Evolutionary conservation across 2,113 vertebrate species (phyloP).

Genomic region (Zosterops borbonicus): DNA sequence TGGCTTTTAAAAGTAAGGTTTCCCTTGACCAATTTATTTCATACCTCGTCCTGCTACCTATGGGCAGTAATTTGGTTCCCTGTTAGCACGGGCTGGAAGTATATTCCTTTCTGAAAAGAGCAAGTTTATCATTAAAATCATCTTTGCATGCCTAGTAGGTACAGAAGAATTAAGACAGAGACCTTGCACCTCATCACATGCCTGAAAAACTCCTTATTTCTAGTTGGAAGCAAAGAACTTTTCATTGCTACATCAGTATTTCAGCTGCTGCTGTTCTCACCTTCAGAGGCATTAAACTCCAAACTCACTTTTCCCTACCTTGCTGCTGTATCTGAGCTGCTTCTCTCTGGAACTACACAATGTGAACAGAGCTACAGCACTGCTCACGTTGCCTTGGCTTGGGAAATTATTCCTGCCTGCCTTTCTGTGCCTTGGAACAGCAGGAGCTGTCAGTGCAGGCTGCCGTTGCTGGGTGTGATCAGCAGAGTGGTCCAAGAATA

Average conservation of each 20-base stretch:
- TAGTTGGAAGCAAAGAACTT: background rate
- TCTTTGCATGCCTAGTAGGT: background rate
- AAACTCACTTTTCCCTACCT: background rate
- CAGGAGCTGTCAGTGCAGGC: background rate
- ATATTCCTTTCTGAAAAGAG: background rate
- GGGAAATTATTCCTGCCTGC: background rate
- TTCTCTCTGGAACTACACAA: background rate
- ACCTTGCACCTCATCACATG: background rate
- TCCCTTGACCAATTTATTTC: background rate
- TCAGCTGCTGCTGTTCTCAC: background rate
- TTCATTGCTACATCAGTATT: background rate
- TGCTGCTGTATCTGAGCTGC: background rate
- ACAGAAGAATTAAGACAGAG: background rate
- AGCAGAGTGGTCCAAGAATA: slow-evolving; percentile 6
- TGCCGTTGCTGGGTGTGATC: background rate
- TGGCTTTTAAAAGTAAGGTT: background rate
- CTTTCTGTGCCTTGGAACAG: background rate
- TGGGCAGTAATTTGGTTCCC: background rate
- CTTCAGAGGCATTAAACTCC: background rate
- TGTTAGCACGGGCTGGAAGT: background rate
- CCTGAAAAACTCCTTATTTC: background rate
- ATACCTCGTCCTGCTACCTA: background rate
- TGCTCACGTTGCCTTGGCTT: background rate
- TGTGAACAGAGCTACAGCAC: background rate
- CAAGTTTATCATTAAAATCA: background rate